Evolutionary conservation across 2,113 vertebrate genomes (phyloP).

Genomic region (Columbina picui): DNA sequence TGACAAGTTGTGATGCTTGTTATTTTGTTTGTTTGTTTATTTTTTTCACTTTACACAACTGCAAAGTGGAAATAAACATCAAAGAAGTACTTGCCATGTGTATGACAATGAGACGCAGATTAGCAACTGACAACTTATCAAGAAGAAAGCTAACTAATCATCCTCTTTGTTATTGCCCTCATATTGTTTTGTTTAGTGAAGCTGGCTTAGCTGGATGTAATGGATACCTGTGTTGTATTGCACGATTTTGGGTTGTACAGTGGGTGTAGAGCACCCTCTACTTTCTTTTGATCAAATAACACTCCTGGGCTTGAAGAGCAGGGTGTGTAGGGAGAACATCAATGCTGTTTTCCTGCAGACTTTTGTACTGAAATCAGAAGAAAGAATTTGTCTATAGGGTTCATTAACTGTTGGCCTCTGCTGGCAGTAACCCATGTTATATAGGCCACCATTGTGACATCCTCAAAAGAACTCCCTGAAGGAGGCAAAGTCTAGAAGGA

Average conservation of each 20-base stretch:
- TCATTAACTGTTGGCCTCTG: constrained; percentile 90
- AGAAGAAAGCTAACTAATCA: neutral
- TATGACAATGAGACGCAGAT: neutral
- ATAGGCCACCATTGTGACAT: constrained; percentile 90
- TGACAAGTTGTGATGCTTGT: neutral
- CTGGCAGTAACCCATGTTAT: constrained; percentile 95
- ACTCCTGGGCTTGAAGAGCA: constrained; percentile 59
- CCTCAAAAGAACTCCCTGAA: constrained; percentile 91
- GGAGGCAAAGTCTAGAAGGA: constrained; percentile 86
- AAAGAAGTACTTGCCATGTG: neutral
- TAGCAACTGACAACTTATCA: neutral
- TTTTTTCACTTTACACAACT: neutral
- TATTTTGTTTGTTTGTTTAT: neutral
- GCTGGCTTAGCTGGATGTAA: neutral
- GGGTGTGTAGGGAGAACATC: constrained; percentile 23
- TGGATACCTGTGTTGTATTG: neutral
- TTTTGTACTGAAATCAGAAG: constrained; percentile 86
- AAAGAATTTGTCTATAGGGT: constrained; percentile 89
- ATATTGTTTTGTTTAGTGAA: neutral
- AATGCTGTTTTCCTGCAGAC: constrained; percentile 73
- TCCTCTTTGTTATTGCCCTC: neutral
- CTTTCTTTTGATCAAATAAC: constrained; percentile 82
- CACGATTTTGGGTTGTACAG: constrained; percentile 59
- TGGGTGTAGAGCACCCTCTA: constrained; percentile 92
- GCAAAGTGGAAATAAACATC: neutral